A percentile compares a stretch with the other conserved stretches of the same genome.
phyloP scores from a whole-genome alignment of 2,888 invertebrate species.

The Frankliniella intonsa region DNA sequence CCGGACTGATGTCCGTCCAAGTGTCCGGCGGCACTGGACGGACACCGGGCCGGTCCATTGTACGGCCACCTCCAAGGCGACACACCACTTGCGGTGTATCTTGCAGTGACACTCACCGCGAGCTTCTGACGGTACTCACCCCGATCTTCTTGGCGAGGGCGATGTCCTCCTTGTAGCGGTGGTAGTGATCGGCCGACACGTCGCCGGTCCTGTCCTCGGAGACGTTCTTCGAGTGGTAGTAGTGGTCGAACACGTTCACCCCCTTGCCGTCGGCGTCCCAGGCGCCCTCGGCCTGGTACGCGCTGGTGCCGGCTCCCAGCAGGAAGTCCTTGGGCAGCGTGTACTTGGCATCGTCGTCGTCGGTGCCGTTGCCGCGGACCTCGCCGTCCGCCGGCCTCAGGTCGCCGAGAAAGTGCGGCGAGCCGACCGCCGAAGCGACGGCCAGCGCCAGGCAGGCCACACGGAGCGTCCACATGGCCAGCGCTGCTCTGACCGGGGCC shows the following conservation, averaged over 20 bases:
- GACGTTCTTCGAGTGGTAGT: background rate
- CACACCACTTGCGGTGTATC: no score
- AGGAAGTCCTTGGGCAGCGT: background rate
- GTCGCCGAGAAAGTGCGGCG: background rate
- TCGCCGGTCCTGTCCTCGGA: background rate
- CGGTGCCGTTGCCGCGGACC: background rate
- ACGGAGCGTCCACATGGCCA: no score
- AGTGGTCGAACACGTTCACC: background rate
- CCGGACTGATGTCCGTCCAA: no score
- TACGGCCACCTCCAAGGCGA: no score
- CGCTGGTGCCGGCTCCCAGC: background rate
- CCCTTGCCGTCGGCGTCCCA: background rate
- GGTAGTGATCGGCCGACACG: background rate
- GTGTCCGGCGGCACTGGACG: no score
- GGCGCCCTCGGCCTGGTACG: background rate
- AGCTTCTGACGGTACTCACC: background rate
- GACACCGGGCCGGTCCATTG: no score
- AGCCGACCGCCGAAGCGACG: no score
- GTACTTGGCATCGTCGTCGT: background rate
- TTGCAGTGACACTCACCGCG: no score
- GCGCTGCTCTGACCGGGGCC: no score
- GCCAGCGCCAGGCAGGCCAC: no score
- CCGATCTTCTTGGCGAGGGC: background rate
- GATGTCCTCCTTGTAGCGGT: background rate
- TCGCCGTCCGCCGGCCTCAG: no score